Base-by-base conservation (phyloP, 2,888 invertebrate species). In the Phania funesta region DNA sequence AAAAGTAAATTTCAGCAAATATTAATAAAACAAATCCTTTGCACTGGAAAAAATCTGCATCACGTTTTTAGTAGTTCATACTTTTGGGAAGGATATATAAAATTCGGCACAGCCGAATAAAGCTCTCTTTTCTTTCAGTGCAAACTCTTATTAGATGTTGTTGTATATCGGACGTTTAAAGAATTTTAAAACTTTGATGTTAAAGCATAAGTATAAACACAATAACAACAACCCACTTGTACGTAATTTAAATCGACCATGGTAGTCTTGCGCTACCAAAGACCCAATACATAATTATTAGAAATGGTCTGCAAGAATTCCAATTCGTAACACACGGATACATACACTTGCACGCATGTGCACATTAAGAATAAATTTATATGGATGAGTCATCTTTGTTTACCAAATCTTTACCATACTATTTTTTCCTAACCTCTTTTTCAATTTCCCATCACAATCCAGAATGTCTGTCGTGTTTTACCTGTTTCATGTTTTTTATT, bases 351-450 rank as follows among this genome's bases (percentile, higher is more conserved):
- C 62, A 74, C 52, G 77, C 81, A 64, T 73, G 52, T 54, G 56
- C 26, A 56, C 38, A 62, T 41, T 48, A 18, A 13, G 7, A 9
- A 41, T 18, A 41, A 38, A 67, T 9, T 44, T 32, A 16, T 41
- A 13, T 22, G 52, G 52, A 81, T 82, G 78, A 82, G 78, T 82
- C 82, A 82, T 82, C 74, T 70, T 67, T 78, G 78, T 82, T 82
- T 78, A 82, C 44, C 35, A 67, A 64, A 38, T 64, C 26, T 52
- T 52, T 65, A 67, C 20, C 1, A 56, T n/a, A 46, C 32, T 13
- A 26, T 48, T n/a, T 70, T 75, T 29, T 13, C 18, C 44, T 22
- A 48, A 48, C 13, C 48, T n/a, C 32, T 13, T 1, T 48, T 64
- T 52, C 18, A 41, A 13, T 26, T 60, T 11, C 52, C 65, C 48